Evolutionary conservation across 2,888 invertebrate genomes (phyloP), one percentile per base, ranked within the genome.

Genomic region (Acrocera orbiculus): DNA sequence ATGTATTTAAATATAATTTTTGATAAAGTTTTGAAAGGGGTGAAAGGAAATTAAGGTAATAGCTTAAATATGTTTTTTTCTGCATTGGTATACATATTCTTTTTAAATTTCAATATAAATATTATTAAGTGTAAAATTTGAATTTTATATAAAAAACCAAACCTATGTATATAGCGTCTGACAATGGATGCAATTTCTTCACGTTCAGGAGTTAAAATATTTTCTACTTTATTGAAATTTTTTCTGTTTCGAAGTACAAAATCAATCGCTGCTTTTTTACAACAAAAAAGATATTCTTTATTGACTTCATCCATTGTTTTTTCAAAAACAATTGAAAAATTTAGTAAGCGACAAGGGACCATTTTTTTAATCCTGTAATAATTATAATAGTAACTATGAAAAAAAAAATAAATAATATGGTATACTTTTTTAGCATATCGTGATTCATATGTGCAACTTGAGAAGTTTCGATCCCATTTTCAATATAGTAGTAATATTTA

Each of bases 231-330:
- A n/a, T n/a, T n/a, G n/a, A n/a, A n/a, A n/a, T n/a, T n/a, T n/a
- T n/a, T n/a, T n/a, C 19, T 13, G 13, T 31, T n/a, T 3, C 16
- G 5, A 4, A 93, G 63, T 1, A 89, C 86, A 54, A 87, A 93
- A 61, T 92, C 90, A 1, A 93, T 81, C 32, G 85, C 80, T 0
- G 89, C 80, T 53, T 87, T 89, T 53, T 90, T 92, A 51, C 90
- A 81, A 40, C 81, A 79, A 54, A 81, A 69, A 52, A 81, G 70
- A 52, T 86, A 93, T 48, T 87, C 86, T 40, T 83, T 76, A 44
- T 78, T 73, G 56, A 86, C 77, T 54, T 90, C 87, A 36, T 73
- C 67, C 0, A 83, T 69, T 33, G 78, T 70, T 20, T 66, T 55
- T 3, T 64, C 58, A 13, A 79, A 49, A 2, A 67, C 68, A 0